These are phyloP conservation scores for Agriopis aurantiaria DNA, from an alignment of 2,888 invertebrate species.

Conservation along the genomic window DNA sequence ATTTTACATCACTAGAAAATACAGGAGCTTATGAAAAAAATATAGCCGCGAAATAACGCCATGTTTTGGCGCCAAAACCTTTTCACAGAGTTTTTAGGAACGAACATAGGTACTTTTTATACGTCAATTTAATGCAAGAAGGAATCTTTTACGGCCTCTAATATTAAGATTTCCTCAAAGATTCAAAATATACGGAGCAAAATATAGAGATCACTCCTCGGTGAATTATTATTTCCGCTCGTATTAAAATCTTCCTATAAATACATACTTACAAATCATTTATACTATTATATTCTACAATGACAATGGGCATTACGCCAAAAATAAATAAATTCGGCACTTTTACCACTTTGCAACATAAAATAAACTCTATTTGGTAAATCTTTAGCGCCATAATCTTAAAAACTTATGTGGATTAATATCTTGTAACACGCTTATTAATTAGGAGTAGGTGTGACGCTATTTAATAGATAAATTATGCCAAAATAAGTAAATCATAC, in stretches of 20 bases:
- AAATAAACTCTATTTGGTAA: conserved; percentile 1
- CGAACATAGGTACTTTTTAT: no score
- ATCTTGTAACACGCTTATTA: conserved; percentile 5
- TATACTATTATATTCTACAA: conserved; percentile 4
- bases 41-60: no score
- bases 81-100: no score
- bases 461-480: not conserved
- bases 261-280: not conserved
- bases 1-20: no score
- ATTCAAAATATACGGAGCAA: not conserved
- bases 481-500: conserved; percentile 23
- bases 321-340: conserved; percentile 20
- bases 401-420: not conserved
- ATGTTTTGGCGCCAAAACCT: no score
- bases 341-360: not conserved
- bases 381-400: not conserved
- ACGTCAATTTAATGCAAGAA: no score
- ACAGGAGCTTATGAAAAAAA: no score
- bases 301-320: conserved; percentile 28
- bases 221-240: conserved; percentile 14
- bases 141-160: no score
- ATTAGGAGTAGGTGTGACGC: conserved; percentile 15
- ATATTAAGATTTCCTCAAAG: no score
- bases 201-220: not conserved
- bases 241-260: conserved; percentile 8